Evolutionary conservation across 2,888 invertebrate genomes (phyloP).

Genomic region (Drosophila picticornis): DNA sequence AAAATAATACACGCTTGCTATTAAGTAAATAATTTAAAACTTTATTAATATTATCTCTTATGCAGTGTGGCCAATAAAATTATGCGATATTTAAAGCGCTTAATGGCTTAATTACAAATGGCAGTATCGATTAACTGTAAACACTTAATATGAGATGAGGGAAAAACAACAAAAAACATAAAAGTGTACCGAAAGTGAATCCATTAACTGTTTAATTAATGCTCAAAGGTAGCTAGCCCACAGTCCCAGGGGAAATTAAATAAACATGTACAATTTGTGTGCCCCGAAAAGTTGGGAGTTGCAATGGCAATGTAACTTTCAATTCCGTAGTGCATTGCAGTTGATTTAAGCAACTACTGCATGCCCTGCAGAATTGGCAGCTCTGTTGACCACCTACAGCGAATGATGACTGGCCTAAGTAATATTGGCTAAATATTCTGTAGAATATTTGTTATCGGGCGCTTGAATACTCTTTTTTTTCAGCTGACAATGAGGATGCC

Average conservation of each 20-base stretch:
- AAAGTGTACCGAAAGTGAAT: slow-evolving; percentile 21
- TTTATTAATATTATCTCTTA: background rate
- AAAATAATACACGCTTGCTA: background rate
- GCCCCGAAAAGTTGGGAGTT: background rate
- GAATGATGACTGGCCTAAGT: slow-evolving; percentile 7
- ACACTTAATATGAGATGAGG: background rate
- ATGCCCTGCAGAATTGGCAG: slow-evolving; percentile 98
- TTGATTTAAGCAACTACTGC: slow-evolving; percentile 91
- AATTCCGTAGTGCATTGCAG: slow-evolving; percentile 99
- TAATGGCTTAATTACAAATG: slow-evolving; percentile 3
- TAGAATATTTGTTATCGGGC: background rate
- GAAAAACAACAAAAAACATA: background rate
- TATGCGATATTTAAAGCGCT: background rate
- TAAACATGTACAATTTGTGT: background rate
- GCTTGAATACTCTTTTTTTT: background rate
- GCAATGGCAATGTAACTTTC: slow-evolving; percentile 86
- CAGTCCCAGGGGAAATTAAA: slow-evolving; percentile 5
- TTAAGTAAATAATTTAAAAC: background rate
- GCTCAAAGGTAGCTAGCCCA: slow-evolving; percentile 4
- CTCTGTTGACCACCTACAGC: slow-evolving; percentile 84
- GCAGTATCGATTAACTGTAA: slow-evolving; percentile 3
- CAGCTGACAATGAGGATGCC: slow-evolving; percentile 24
- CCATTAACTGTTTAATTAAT: slow-evolving; percentile 35
- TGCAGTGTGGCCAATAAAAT: background rate
- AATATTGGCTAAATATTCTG: background rate